Conservation (phyloP, 2,888 invertebrate genomes). For the Tryphoninae sp. region DNA sequence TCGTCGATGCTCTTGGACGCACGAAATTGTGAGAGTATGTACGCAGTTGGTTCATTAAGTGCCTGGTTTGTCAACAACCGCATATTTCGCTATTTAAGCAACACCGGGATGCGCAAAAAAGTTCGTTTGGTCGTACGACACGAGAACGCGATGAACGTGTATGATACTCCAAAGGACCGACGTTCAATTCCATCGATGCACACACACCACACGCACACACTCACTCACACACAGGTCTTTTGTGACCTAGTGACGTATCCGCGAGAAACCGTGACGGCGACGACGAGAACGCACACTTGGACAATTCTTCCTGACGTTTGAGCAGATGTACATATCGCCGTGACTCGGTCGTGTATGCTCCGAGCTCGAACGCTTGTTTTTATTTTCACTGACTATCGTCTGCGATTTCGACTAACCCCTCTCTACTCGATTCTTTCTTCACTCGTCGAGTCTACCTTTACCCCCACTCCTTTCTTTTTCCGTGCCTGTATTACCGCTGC, state of each 20-base stretch:
- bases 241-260: constrained; percentile 50
- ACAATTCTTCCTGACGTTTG: constrained; percentile 35
- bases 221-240: constrained; percentile 22
- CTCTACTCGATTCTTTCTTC: background rate
- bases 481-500: constrained; percentile 35
- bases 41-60: constrained; percentile 8
- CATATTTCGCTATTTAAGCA: constrained; percentile 51
- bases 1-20: constrained; percentile 15
- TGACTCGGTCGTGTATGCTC: constrained; percentile 17
- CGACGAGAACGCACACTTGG: constrained; percentile 12
- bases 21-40: background rate
- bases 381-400: constrained; percentile 18
- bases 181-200: constrained; percentile 50
- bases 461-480: constrained; percentile 20
- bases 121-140: background rate
- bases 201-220: constrained; percentile 31
- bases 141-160: background rate
- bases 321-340: constrained; percentile 60
- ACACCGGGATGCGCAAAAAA: constrained; percentile 4
- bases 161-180: constrained; percentile 16
- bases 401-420: background rate
- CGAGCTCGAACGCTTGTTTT: constrained; percentile 12
- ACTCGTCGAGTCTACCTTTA: constrained; percentile 11
- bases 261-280: constrained; percentile 42
- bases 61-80: constrained; percentile 28